A percentile compares a stretch with the other conserved stretches of the same genome.
Evolutionary conservation across 2,797 vertebrate genomes (phyloP).

Genomic region (Helarctos malayanus): DNA sequence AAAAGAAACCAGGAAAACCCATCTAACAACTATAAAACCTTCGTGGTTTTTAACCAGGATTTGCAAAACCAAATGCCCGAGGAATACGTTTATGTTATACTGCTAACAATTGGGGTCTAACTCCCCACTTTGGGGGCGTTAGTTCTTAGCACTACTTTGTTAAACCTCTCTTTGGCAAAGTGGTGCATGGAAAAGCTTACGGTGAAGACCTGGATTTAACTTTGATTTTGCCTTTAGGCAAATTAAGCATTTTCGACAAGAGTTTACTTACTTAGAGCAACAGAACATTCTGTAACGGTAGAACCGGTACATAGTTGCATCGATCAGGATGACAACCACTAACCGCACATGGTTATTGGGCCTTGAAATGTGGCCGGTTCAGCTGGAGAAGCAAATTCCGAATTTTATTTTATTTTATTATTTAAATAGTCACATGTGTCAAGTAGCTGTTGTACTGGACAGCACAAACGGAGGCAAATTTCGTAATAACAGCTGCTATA

Average conservation of each 20-base stretch:
- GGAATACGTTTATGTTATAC: not conserved
- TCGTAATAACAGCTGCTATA: not conserved
- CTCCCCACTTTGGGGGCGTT: not conserved
- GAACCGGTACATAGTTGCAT: not conserved
- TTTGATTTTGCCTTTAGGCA: not conserved
- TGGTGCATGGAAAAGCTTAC: not conserved
- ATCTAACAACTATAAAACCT: not conserved
- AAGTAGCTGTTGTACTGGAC: not conserved
- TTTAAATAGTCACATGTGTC: not conserved
- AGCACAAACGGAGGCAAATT: not conserved
- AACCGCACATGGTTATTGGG: not conserved
- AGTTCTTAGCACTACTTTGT: not conserved
- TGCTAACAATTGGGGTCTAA: not conserved
- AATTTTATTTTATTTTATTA: not conserved
- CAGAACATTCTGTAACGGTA: not conserved
- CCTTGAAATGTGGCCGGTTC: not conserved
- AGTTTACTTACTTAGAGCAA: not conserved
- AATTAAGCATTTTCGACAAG: not conserved
- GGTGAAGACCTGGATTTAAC: not conserved
- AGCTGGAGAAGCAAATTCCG: not conserved
- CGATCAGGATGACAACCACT: not conserved
- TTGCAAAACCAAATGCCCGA: not conserved
- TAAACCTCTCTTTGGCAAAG: conserved; percentile 22
- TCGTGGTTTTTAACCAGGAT: not conserved
- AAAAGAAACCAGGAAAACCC: not conserved